phyloP scores from a whole-genome alignment of 2,113 vertebrate genomes.

The Caracal caracal region DNA sequence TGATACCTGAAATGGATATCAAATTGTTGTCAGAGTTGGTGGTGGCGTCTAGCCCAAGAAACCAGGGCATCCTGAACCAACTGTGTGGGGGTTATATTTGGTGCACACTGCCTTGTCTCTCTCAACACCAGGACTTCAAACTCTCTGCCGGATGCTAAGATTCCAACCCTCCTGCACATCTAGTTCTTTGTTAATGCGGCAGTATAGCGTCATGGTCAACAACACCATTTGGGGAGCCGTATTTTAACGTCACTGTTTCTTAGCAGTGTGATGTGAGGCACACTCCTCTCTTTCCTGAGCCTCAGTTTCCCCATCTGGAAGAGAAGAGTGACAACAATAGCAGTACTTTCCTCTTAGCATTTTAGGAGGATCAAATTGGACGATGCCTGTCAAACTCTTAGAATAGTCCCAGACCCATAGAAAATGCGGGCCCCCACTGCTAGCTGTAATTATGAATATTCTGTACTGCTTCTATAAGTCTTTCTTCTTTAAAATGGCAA shows the following conservation, averaged over 20 bases:
- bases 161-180: too few species aligned
- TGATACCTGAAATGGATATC: neutral
- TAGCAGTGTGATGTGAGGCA: neutral
- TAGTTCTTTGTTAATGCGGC: neutral
- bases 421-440: neutral
- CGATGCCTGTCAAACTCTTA: neutral
- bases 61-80: neutral
- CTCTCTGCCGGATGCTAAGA: neutral
- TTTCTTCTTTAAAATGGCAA: slow-evolving; percentile 5
- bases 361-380: neutral
- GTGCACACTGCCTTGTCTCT: neutral
- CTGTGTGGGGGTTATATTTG: neutral
- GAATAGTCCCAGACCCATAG: neutral
- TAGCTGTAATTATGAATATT: neutral
- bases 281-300: neutral
- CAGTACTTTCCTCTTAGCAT: neutral
- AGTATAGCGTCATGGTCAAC: neutral
- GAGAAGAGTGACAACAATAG: neutral
- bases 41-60: neutral
- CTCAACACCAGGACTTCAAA: neutral
- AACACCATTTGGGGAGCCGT: neutral
- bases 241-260: neutral
- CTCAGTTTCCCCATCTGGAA: neutral
- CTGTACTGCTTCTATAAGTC: neutral
- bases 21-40: neutral